Conservation (phyloP, 2,888 invertebrate genomes). For the Chaetoderma sp. region DNA sequence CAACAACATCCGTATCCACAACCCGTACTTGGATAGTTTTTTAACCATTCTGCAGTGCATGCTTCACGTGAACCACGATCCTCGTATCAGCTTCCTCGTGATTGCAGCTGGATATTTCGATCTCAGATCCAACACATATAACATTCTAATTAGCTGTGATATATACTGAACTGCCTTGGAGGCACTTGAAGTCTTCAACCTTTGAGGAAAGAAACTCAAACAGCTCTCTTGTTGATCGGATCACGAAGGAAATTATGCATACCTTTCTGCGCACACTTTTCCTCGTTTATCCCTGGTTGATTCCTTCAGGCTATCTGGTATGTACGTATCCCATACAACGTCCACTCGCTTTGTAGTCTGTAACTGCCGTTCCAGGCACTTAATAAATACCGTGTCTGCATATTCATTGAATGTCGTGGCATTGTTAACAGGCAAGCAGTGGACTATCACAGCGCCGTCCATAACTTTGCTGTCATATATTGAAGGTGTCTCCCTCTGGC, state of each 20-base stretch:
- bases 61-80: too few relatives aligned
- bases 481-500: neutral
- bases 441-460: constrained; percentile 37
- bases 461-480: constrained; percentile 19
- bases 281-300: constrained; percentile 32
- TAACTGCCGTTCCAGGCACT: constrained; percentile 27
- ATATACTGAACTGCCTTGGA: too few relatives aligned
- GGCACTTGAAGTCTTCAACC: constrained; percentile 13
- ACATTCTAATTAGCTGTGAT: too few relatives aligned
- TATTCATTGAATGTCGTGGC: constrained; percentile 38
- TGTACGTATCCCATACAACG: constrained; percentile 35
- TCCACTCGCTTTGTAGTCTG: constrained; percentile 26
- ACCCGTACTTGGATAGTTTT: too few relatives aligned
- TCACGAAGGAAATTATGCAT: constrained; percentile 24
- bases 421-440: constrained; percentile 16
- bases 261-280: constrained; percentile 28
- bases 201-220: constrained; percentile 21
- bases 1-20: too few relatives aligned
- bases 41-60: too few relatives aligned
- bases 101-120: too few relatives aligned
- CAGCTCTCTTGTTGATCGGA: constrained; percentile 21
- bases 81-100: too few relatives aligned
- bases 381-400: constrained; percentile 23
- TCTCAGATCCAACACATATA: too few relatives aligned
- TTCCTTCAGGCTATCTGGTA: constrained; percentile 33